A percentile compares a stretch with the other conserved stretches of the same genome.
These are phyloP conservation scores for Anagrus nilaparvatae DNA, from an alignment of 1,140 invertebrate species.

Conservation along the genomic window DNA sequence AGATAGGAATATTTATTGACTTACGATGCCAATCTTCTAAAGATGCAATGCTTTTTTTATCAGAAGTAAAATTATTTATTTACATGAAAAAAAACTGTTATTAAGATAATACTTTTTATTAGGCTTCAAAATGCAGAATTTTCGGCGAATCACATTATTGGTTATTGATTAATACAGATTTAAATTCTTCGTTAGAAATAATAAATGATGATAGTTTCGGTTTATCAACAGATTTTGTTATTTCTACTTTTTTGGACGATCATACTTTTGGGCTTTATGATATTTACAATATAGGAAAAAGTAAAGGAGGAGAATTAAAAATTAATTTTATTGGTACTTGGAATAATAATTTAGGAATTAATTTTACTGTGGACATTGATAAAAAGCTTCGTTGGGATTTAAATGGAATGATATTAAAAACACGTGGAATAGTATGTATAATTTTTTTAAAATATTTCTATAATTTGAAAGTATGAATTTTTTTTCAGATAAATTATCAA, in stretches of 20 bases:
- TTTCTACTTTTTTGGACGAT: conserved; percentile 5
- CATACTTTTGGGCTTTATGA: conserved; percentile 7
- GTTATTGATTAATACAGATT: conserved; percentile 9
- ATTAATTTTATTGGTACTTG: conserved; percentile 1
- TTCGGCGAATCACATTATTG: conserved; percentile 12
- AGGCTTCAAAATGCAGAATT: conserved; percentile 11
- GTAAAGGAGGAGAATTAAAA: conserved; percentile 11
- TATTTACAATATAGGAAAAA: conserved; percentile 14
- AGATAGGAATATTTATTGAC: conserved; percentile 9
- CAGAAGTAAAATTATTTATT: conserved; percentile 4
- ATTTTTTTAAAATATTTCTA: not conserved
- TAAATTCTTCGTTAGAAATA: conserved; percentile 5
- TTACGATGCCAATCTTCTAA: conserved; percentile 6
- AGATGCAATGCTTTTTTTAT: conserved; percentile 1
- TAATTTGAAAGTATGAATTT: not conserved
- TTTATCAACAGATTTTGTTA: conserved; percentile 13
- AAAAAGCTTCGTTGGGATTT: conserved; percentile 8
- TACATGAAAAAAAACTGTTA: not conserved
- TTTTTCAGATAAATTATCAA: not conserved
- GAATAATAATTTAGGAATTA: conserved; percentile 6
- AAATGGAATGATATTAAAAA: conserved; percentile 7
- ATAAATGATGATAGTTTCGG: conserved; percentile 13
- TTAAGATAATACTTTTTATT: not conserved
- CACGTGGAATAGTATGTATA: conserved; percentile 1
- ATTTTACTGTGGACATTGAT: not conserved